Conservation (phyloP, 2,113 vertebrate species). For the Tapirus terrestris region DNA sequence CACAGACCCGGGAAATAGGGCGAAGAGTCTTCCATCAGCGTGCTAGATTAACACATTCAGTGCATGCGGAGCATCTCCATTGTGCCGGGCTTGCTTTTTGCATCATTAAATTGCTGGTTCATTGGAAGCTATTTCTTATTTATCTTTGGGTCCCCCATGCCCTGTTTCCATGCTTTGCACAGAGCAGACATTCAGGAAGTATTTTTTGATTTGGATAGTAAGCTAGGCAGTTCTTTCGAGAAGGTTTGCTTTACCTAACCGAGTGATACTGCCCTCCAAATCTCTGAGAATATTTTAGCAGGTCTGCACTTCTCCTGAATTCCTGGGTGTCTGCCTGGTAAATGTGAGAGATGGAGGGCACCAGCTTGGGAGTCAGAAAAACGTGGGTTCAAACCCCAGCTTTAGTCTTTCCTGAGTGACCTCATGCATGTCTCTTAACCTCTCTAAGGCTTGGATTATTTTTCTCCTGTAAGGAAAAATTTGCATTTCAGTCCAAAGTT, state of each 20-base stretch:
- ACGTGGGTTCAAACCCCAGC: not conserved
- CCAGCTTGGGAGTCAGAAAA: not conserved
- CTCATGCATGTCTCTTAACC: not conserved
- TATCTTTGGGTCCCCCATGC: not conserved
- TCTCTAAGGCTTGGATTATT: not conserved
- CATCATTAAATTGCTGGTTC: not conserved
- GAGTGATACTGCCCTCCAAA: not conserved
- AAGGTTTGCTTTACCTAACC: not conserved
- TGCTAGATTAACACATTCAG: accelerated
- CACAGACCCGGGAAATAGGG: accelerated
- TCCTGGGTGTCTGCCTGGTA: not conserved
- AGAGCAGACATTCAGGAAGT: not conserved
- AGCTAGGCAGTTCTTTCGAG: not conserved
- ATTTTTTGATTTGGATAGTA: not conserved
- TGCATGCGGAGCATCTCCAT: not conserved
- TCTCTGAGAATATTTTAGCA: not conserved
- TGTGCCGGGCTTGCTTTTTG: not conserved
- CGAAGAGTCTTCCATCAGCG: not conserved
- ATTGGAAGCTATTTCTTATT: not conserved
- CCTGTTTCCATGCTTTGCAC: not conserved
- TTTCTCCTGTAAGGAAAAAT: not conserved
- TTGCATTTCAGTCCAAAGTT: not conserved
- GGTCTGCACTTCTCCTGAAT: not conserved
- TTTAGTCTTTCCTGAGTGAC: not conserved
- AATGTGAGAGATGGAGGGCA: not conserved